A percentile compares a stretch with the other conserved stretches of the same genome.
Evolutionary conservation across 64 coral and sea anemone genomes (phyloP).

Genomic region (Porites australiensis): DNA sequence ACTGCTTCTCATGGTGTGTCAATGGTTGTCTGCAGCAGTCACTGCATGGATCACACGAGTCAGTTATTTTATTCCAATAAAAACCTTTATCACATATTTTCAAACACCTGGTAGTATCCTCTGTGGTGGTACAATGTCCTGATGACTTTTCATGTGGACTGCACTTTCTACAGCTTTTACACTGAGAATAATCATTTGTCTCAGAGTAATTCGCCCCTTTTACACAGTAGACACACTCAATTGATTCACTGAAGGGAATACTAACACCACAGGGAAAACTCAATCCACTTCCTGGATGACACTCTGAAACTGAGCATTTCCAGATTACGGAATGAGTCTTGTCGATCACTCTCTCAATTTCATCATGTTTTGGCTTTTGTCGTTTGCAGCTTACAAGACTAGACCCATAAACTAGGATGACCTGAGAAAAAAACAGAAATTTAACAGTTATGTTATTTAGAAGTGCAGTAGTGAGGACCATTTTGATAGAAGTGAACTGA

Average conservation of each 20-base stretch:
- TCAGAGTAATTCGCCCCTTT: background rate
- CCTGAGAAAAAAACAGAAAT: too few relatives aligned
- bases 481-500: too few relatives aligned
- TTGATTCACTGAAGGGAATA: background rate
- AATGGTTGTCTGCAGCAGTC: background rate
- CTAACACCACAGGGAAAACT: background rate
- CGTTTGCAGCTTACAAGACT: background rate
- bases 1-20: conserved; percentile 10
- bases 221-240: background rate
- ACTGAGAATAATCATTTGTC: background rate
- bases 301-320: background rate
- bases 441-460: too few relatives aligned
- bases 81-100: background rate
- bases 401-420: too few relatives aligned
- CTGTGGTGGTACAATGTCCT: background rate
- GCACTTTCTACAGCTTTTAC: conserved; percentile 6
- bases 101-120: conserved; percentile 11
- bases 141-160: background rate
- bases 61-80: background rate
- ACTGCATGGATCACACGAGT: conserved; percentile 3
- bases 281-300: background rate
- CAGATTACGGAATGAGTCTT: background rate
- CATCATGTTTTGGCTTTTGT: background rate
- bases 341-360: conserved; percentile 14
- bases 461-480: too few relatives aligned